phyloP scores from a whole-genome alignment of 1,140 invertebrate genomes.

The Zaprionus taronus region DNA sequence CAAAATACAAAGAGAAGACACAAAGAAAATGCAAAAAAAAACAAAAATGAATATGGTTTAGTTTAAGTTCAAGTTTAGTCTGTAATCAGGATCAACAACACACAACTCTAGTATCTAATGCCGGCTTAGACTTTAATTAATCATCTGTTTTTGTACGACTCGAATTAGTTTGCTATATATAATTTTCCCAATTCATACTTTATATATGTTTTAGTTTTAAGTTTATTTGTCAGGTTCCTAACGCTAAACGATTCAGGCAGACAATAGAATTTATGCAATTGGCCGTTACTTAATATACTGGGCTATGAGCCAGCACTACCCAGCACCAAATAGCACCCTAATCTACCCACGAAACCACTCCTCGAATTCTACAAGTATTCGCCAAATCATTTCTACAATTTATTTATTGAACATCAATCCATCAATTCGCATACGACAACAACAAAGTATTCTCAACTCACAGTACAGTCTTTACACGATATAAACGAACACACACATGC shows the following conservation, averaged over 20 bases:
- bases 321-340: slow-evolving; percentile 15
- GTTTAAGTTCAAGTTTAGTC: slow-evolving; percentile 44
- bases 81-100: slow-evolving; percentile 47
- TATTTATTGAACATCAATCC: slow-evolving; percentile 66
- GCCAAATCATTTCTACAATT: slow-evolving; percentile 59
- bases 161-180: slow-evolving; percentile 47
- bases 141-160: slow-evolving; percentile 18
- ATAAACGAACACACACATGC: slow-evolving; percentile 33
- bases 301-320: slow-evolving; percentile 26
- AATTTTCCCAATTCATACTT: neutral
- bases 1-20: slow-evolving; percentile 44
- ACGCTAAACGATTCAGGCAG: slow-evolving; percentile 75
- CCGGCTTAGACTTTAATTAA: slow-evolving; percentile 76
- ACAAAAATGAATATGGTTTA: slow-evolving; percentile 11
- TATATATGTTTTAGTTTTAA: slow-evolving; percentile 36
- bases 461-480: slow-evolving; percentile 53
- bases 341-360: slow-evolving; percentile 29
- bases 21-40: slow-evolving; percentile 33
- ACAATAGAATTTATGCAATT: slow-evolving; percentile 72
- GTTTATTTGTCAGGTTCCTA: slow-evolving; percentile 60
- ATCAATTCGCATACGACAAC: slow-evolving; percentile 28
- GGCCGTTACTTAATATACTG: slow-evolving; percentile 72
- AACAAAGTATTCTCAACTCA: slow-evolving; percentile 59
- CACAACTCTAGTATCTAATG: slow-evolving; percentile 70
- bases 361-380: slow-evolving; percentile 55